These are phyloP conservation scores for Danaus plexippus DNA, from an alignment of 1,140 invertebrate species.

Conservation along the genomic window DNA sequence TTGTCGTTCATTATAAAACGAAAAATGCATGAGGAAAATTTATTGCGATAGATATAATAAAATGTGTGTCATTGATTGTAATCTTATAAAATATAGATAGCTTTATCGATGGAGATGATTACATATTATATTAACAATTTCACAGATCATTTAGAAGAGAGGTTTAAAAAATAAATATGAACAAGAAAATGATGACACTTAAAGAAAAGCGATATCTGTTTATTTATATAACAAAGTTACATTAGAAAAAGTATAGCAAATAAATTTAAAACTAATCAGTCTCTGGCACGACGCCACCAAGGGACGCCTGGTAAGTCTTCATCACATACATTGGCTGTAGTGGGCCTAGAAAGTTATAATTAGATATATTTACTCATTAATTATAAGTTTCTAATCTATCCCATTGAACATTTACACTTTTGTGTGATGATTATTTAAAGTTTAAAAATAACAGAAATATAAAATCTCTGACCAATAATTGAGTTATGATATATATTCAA, in stretches of 20 bases:
- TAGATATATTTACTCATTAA: too few species aligned
- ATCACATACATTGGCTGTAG: constrained; percentile 42
- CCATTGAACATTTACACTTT: too few species aligned
- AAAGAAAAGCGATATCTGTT: constrained; percentile 32
- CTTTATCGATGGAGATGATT: too few species aligned
- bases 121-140: too few species aligned
- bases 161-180: neutral
- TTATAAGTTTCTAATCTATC: too few species aligned
- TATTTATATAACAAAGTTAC: constrained; percentile 12
- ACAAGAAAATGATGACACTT: constrained; percentile 10
- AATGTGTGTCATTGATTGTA: constrained; percentile 8
- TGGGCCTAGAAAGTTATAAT: constrained; percentile 33
- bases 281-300: constrained; percentile 61
- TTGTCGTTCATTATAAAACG: too few species aligned
- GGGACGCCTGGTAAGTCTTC: constrained; percentile 56
- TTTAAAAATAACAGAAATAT: too few species aligned
- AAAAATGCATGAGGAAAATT: too few species aligned
- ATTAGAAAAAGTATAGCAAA: constrained; percentile 25
- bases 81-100: neutral
- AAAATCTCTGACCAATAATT: too few species aligned
- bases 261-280: constrained; percentile 61
- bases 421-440: too few species aligned
- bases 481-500: too few species aligned
- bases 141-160: too few species aligned
- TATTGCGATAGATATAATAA: neutral